Conservation (phyloP, 2,888 invertebrate species). For the Candidula unifasciata region DNA sequence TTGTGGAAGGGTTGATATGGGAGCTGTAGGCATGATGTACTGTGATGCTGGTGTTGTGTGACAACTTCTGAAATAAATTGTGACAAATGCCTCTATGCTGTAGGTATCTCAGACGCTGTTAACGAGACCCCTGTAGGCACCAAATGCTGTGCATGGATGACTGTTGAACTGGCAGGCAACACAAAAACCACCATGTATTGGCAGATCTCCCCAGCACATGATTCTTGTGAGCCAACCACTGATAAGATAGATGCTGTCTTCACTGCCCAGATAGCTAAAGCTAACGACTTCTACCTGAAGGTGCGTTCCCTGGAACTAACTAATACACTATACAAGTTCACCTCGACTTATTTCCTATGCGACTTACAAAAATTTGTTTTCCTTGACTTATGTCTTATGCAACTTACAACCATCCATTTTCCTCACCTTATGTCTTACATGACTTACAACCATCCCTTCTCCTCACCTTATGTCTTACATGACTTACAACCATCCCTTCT, state of each 20-base stretch:
- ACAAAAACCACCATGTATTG: slow-evolving; percentile 54
- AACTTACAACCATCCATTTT: too few species aligned
- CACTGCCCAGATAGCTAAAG: slow-evolving; percentile 59
- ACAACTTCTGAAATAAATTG: too few species aligned
- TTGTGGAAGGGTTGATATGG: too few species aligned
- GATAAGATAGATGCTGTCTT: slow-evolving; percentile 57
- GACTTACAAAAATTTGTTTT: neutral
- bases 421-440: too few species aligned
- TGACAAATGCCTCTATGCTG: too few species aligned
- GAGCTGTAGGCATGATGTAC: too few species aligned
- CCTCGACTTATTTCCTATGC: neutral
- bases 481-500: too few species aligned
- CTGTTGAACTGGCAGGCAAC: slow-evolving; percentile 59
- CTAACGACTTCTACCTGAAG: slow-evolving; percentile 65
- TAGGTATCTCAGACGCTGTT: slow-evolving; percentile 57
- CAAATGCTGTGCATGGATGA: slow-evolving; percentile 68
- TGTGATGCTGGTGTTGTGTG: too few species aligned
- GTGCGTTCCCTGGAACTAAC: slow-evolving; percentile 49
- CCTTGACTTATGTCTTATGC: too few species aligned
- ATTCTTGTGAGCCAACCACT: slow-evolving; percentile 33
- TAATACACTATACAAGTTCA: neutral
- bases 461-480: too few species aligned
- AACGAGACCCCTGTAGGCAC: slow-evolving; percentile 61
- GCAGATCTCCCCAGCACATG: slow-evolving; percentile 47
- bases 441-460: too few species aligned